Evolutionary conservation across 2,113 vertebrate genomes (phyloP), one percentile per base, ranked within the genome.

Genomic region (Bettongia penicillata): DNA sequence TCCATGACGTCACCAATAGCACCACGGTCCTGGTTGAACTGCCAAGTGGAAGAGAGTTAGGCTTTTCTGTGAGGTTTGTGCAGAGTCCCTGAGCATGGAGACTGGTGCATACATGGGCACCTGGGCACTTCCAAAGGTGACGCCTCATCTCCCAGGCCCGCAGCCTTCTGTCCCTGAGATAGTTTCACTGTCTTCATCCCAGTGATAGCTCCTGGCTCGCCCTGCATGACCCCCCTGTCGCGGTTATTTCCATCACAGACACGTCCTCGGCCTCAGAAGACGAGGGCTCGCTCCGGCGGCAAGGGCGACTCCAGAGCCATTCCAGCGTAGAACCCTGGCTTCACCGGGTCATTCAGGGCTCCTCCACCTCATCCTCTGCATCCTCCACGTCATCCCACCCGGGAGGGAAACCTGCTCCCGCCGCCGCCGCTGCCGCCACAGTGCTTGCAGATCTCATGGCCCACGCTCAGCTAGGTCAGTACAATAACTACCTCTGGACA

Each of bases 231-330:
- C 98, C 94, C 94, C 98, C 97, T 98, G 84, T 98, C 97, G 12
- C 2, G 90, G 9, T 99, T 98, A 98, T 99, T 98, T 99, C 98
- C 95, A 99, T 98, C 99, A 98, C 99, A 99, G 99, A 99, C 99
- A 99, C 99, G 57, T 99, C 99, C 91, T 99, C 99, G 93, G 99
- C 99, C 90, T 99, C 99, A 90, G 99, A 99, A 99, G 99, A 99
- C 98, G 99, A 99, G 99, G 99, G 99, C 97, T 99, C 99, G 92
- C 99, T 99, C 95, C 99, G 99, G 96, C 99, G 99, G 96, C 99
- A 99, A 93, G 99, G 99, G 98, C 99, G 99, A 98, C 98, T 99
- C 97, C 99, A 99, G 98, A 98, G 98, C 98, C 98, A 99, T 98
- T 98, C 99, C 95, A 98, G 98, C 97, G 98, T 99, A 93, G 99